phyloP scores from a whole-genome alignment of 2,797 vertebrate genomes.

The Chaetodon trifasciatus region DNA sequence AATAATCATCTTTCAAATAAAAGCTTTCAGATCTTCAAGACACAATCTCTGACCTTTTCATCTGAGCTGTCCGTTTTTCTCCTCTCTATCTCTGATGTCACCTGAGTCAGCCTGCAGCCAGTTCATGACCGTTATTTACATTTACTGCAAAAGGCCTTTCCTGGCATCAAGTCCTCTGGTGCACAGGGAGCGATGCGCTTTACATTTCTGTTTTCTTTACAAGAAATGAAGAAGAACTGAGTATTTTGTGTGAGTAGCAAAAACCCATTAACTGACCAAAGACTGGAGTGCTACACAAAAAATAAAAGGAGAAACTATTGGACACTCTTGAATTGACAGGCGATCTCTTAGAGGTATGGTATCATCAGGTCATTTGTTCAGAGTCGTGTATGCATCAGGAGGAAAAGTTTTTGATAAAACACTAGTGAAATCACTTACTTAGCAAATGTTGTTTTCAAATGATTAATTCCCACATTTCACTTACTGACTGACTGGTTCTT shows the following conservation, averaged over 20 bases:
- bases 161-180: background rate
- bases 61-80: conserved; percentile 1
- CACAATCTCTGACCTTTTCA: conserved; percentile 19
- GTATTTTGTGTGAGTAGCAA: background rate
- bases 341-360: too few relatives aligned
- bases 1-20: conserved; percentile 26
- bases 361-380: too few relatives aligned
- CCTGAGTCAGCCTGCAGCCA: background rate
- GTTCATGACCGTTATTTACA: background rate
- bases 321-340: background rate
- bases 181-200: background rate
- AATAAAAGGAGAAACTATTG: background rate
- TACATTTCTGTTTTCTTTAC: conserved; percentile 12
- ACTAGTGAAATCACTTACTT: background rate
- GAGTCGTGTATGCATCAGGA: too few relatives aligned
- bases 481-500: too few relatives aligned
- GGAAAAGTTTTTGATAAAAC: background rate
- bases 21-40: conserved; percentile 15
- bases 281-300: background rate
- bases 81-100: background rate
- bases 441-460: background rate
- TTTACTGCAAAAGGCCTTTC: background rate
- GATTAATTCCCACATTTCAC: background rate
- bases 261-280: background rate
- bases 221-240: background rate